Evolutionary conservation across 2,888 invertebrate genomes (phyloP).

Genomic region (Axea sp.): DNA sequence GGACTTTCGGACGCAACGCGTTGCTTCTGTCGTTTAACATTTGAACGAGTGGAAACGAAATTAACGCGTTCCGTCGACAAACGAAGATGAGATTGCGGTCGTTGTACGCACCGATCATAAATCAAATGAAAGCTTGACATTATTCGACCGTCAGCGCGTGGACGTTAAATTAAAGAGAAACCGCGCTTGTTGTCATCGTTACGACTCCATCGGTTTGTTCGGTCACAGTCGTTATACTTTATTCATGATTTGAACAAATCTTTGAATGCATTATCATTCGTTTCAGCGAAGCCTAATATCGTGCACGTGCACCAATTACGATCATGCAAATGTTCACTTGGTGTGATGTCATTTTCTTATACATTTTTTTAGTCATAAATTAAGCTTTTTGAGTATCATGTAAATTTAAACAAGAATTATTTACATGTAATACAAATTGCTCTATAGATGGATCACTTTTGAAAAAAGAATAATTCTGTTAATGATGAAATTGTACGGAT

Average conservation of each 20-base stretch:
- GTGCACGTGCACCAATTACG: too few species aligned
- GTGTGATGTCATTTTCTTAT: too few species aligned
- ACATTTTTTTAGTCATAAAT: too few species aligned
- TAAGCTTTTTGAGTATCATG: too few species aligned
- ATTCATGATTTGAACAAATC: conserved; percentile 17
- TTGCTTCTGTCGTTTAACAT: conserved; percentile 42
- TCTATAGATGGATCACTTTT: too few species aligned
- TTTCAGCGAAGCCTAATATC: too few species aligned
- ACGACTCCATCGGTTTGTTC: conserved; percentile 19
- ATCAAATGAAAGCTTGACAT: conserved; percentile 43
- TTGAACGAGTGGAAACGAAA: conserved; percentile 55
- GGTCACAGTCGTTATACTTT: neutral
- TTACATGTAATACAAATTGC: too few species aligned
- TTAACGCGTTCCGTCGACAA: conserved; percentile 42
- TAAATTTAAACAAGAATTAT: too few species aligned
- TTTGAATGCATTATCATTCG: conserved; percentile 10
- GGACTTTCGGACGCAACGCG: conserved; percentile 12
- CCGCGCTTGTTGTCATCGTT: conserved; percentile 19
- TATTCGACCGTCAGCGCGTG: conserved; percentile 35
- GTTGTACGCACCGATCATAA: conserved; percentile 48
- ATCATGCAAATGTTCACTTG: too few species aligned
- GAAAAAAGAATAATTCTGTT: too few species aligned
- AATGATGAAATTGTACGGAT: too few species aligned
- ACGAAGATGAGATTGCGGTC: conserved; percentile 46
- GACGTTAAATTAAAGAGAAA: conserved; percentile 41